Conservation (phyloP, 2,113 vertebrate genomes). For the Oncorhynchus tshawytscha region DNA sequence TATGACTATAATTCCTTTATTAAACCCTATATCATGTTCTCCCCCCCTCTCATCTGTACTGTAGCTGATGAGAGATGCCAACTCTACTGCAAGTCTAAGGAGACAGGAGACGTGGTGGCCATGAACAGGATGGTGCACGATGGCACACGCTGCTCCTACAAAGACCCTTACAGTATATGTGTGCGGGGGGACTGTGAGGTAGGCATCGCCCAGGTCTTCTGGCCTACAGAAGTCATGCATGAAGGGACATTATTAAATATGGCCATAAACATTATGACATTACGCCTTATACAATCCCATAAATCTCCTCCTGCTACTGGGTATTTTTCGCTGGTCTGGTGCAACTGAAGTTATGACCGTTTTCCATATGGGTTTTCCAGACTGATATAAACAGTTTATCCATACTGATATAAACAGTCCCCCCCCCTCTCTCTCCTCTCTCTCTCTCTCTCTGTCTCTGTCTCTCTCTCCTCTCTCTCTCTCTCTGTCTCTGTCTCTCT, state of each 20-base stretch:
- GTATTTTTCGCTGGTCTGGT: not conserved
- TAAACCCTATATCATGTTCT: not conserved
- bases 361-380: not conserved
- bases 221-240: too few species aligned
- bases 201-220: not conserved
- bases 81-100: conserved; percentile 87
- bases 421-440: too few species aligned
- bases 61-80: conserved; percentile 89
- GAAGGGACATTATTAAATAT: too few species aligned
- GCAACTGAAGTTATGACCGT: not conserved
- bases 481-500: not conserved
- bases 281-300: too few species aligned
- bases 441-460: not conserved
- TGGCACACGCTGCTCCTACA: conserved; percentile 93
- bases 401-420: not conserved
- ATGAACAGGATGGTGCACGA: conserved; percentile 94
- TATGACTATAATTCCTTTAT: too few species aligned
- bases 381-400: not conserved
- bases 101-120: conserved; percentile 82
- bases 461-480: too few species aligned
- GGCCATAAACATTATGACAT: too few species aligned
- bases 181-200: conserved; percentile 95
- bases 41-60: conserved; percentile 2
- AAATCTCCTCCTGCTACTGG: not conserved
- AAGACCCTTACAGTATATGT: conserved; percentile 87